Evolutionary conservation across 1,140 invertebrate genomes (phyloP), one percentile per base, ranked within the genome.

Genomic region (Eufriesea mexicana): DNA sequence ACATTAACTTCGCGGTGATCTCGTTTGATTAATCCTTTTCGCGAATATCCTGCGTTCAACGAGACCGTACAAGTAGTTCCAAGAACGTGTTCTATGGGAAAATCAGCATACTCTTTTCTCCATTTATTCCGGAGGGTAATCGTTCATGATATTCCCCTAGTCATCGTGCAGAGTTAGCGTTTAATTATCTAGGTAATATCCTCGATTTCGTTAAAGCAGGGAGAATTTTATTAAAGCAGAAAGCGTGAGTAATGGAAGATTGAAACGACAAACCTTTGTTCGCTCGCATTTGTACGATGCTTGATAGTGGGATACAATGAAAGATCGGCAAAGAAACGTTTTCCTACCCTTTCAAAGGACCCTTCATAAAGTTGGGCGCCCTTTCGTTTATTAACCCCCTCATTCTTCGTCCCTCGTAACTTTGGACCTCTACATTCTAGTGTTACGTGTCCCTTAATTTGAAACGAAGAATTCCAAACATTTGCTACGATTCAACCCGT

Each of bases 321-420:
- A 59, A 47, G 73, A 47, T 42, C 18, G 61, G 25, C 16, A 64
- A 61, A 47, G 62, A 49, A 77, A 72, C 6, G n/a, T 57, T 25
- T 28, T 14, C 20, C n/a, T 47, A 67, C n/a, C 25, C 35, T 57
- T 16, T n/a, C 42, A 45, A 47, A 25, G 28, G 62, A 10, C 35
- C 18, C 42, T 49, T 67, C 45, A 59, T 80, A 75, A 81, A 82
- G 59, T 62, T 55, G n/a, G 61, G 14, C 55, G 72, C 61, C 23
- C 49, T 73, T 51, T 73, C 72, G 62, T 62, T 81, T 73, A 80
- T 76, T 84, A 74, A 78, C 42, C 18, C 47, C 70, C n/a, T 62
- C 49, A 76, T 80, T 85, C 82, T 80, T 90, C 86, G 84, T 86
- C 89, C 87, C 71, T 83, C 85, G 83, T 90, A 91, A 83, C 82